Percentiles rank a stretch among this genome's conserved stretches.
Conservation (phyloP, 2,113 vertebrate species). For the Colaptes auratus region DNA sequence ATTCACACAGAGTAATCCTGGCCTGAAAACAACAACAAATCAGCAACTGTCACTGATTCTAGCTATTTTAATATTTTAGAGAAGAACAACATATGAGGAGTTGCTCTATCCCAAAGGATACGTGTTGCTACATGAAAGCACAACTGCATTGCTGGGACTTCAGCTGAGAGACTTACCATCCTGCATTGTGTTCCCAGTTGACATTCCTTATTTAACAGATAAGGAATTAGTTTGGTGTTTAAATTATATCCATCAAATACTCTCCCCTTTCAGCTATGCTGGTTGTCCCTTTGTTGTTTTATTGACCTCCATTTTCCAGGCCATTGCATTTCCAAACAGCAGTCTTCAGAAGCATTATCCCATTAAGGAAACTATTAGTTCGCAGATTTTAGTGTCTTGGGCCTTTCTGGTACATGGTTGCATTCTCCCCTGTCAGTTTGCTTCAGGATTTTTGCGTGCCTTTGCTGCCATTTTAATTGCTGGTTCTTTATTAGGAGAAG, state of each 20-base stretch:
- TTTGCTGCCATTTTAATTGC: not conserved
- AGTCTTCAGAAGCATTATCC: not conserved
- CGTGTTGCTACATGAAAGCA: not conserved
- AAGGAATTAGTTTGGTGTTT: slow-evolving; percentile 44
- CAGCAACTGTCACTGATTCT: not conserved
- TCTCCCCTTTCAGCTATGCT: slow-evolving; percentile 1
- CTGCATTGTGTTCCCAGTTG: not conserved
- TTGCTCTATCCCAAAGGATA: not conserved
- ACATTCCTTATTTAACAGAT: slow-evolving; percentile 28
- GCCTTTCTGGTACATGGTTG: not conserved
- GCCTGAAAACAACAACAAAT: not conserved
- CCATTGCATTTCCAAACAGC: slow-evolving; percentile 42
- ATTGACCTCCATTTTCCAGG: slow-evolving; percentile 54
- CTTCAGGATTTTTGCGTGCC: not conserved
- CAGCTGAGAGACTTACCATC: not conserved
- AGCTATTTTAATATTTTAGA: not conserved
- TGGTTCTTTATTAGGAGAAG: not conserved
- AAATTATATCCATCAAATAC: slow-evolving; percentile 43
- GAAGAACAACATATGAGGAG: not conserved
- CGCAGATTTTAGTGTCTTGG: slow-evolving; percentile 1
- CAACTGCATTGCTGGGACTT: not conserved
- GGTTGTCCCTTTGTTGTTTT: slow-evolving; percentile 43
- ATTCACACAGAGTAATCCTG: not conserved
- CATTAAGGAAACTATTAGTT: slow-evolving; percentile 14
- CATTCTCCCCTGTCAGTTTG: not conserved